Base-by-base conservation (phyloP, 2,797 vertebrate genomes). In the Nannoperca obscura region DNA sequence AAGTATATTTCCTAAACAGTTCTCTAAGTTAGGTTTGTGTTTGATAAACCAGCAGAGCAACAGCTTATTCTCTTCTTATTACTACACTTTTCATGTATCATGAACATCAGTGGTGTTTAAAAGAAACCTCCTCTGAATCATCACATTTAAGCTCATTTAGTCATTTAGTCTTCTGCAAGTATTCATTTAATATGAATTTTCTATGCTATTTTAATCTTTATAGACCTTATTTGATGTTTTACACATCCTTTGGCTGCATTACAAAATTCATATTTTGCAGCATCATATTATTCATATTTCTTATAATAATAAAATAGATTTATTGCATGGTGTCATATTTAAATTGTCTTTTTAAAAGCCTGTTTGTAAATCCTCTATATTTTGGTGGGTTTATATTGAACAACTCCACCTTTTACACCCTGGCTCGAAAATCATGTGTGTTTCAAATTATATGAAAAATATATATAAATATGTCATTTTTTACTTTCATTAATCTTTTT, bases 31-130 rank as follows among this genome's bases (percentile, higher is more conserved):
- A 57, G 27, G 10, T 49, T 6, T 11, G 20, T 20, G 24, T 55
- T 30, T 68, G 22, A 68, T 10, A 54, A 67, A 52, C 22, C 61
- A 44, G 60, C 22, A 63, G 24, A 20, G 44, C 17, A 34, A 44
- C 59, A 42, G 0, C 2, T 55, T 44, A 14, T n/a, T 34, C 40
- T 46, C 17, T 14, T 42, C 1, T n/a, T 27, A 5, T 30, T 4
- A 42, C 10, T 5, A 13, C 20, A 15, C 19, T 34, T 42, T 36
- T 9, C 11, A 47, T 38, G 2, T 24, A 19, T 64, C n/a, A 27
- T 52, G 24, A 53, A 19, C 22, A 42, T 20, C 17, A 20, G 5
- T 32, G 30, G 0, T 67, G 11, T 11, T 17, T 11, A 11, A 38
- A 15, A 53, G 3, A 38, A 17, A 15, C 58, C 13, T 40, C 12